Evolutionary conservation across 2,797 vertebrate species (phyloP), one percentile per base, ranked within the genome.

Genomic region (Sebastes minor): DNA sequence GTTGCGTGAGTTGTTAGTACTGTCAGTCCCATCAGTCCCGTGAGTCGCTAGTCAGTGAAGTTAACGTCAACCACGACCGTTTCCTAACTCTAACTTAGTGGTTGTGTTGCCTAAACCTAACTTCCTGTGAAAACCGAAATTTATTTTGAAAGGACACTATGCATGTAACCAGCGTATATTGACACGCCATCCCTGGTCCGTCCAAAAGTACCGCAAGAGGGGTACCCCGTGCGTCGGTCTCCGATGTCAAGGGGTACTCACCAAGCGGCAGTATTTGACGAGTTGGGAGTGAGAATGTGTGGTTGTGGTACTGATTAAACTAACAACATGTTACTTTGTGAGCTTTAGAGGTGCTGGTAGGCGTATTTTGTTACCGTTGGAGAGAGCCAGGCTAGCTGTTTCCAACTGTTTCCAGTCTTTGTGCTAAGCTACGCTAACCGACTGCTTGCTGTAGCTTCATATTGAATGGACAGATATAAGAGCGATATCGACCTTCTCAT

Each of bases 111-210:
- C 46, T 49, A 49, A 49, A 49, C 46, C 46, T 49, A 49, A 49
- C 46, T 20, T 49, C 46, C 8, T 49, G 8, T 49, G 1, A n/a
- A 49, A 49, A n/a, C 18, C 0, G 46, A 49, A 49, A 0, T 49
- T 49, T 49, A 49, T 49, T 49, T 49, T 49, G 42, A 49, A 49
- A 49, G 42, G 42, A 46, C 42, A 16, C 42, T 18, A 46, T 20
- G 42, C 42, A 49, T 49, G 42, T 49, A 46, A 46, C 42, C 0
- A 49, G 46, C 18, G 46, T 49, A 49, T n/a, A 49, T 20, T 49
- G 46, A n/a, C 18, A n/a, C 46, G 8, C 46, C 46, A 20, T 49
- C 46, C 46, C 18, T 49, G 46, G 0, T n/a, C 0, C 4, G 18
- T n/a, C 18, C 46, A 49, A 49, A 49, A 49, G 46, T 49, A 49